phyloP scores from a whole-genome alignment of 1,140 invertebrate genomes.

The Orchestia grillus region DNA sequence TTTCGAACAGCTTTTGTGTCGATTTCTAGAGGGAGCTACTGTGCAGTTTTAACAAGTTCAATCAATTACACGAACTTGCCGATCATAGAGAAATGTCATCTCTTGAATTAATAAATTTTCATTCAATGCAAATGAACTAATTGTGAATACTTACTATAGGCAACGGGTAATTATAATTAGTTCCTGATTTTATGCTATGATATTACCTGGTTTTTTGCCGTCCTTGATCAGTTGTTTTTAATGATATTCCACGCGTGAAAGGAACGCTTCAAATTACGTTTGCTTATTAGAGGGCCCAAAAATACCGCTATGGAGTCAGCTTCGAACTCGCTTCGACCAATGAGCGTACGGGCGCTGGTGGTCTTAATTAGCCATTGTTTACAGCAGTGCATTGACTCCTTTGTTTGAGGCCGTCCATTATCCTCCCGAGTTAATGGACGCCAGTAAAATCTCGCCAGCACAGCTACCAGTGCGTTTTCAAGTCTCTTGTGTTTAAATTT shows the following conservation, averaged over 20 bases:
- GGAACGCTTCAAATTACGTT: neutral
- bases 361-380: neutral
- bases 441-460: neutral
- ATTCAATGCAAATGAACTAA: too few relatives aligned
- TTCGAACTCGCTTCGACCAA: neutral
- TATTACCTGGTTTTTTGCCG: neutral
- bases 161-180: too few relatives aligned
- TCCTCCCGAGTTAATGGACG: neutral
- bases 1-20: neutral
- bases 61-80: too few relatives aligned
- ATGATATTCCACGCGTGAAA: neutral
- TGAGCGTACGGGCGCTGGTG: neutral
- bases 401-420: neutral
- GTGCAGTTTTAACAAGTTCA: neutral
- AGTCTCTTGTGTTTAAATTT: neutral
- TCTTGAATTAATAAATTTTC: too few relatives aligned
- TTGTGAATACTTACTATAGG: too few relatives aligned
- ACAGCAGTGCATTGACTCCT: slow-evolving; percentile 6
- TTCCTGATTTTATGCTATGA: neutral
- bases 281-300: neutral
- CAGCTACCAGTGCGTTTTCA: neutral
- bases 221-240: neutral
- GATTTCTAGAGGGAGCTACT: neutral
- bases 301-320: neutral
- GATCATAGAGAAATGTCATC: too few relatives aligned